phyloP scores from a whole-genome alignment of 2,113 vertebrate genomes.

The Serranochromis macrocephalus region DNA sequence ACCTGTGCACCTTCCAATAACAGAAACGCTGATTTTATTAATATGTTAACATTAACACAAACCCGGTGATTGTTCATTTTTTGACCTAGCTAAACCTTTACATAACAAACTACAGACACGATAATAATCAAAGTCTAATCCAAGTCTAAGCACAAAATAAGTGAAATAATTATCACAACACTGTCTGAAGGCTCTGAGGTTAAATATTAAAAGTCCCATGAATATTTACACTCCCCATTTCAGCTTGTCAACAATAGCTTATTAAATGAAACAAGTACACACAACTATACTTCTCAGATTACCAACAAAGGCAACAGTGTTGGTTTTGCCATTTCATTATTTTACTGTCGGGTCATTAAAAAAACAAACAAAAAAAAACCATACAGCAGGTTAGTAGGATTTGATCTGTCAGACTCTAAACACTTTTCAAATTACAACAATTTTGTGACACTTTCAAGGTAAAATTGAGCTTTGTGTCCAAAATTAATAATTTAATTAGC shows the following conservation, averaged over 20 bases:
- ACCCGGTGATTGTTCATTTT: background rate
- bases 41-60: background rate
- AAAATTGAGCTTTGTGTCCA: background rate
- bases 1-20: background rate
- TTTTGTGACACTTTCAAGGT: background rate
- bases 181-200: background rate
- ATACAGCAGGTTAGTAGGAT: background rate
- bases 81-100: background rate
- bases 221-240: background rate
- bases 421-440: background rate
- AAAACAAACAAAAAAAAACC: fast-evolving
- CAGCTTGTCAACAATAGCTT: background rate
- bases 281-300: background rate
- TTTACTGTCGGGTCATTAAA: background rate
- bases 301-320: background rate
- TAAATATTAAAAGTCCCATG: background rate
- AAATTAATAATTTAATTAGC: background rate
- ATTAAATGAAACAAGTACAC: background rate
- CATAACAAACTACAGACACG: background rate
- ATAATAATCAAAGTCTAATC: background rate
- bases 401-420: background rate
- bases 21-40: background rate
- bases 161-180: background rate
- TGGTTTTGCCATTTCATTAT: background rate
- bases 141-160: background rate